Evolutionary conservation across 2,113 vertebrate genomes (phyloP).

Genomic region (Tragelaphus buxtoni): DNA sequence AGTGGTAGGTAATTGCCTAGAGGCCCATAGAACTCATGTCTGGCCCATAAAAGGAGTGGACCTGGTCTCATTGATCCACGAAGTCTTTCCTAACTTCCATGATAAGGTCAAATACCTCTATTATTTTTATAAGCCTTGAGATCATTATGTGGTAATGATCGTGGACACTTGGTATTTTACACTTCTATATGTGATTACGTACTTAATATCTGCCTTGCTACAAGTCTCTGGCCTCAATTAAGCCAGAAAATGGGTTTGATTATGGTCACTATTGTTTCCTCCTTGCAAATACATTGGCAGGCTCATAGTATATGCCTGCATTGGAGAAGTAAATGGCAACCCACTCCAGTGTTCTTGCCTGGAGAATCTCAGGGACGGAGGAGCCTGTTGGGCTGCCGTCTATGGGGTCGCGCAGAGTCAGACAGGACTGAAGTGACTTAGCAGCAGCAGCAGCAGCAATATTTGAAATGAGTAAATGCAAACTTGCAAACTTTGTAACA

Average conservation of each 20-base stretch:
- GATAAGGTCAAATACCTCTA: background rate
- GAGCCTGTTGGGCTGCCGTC: too few species aligned
- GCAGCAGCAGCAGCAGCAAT: background rate
- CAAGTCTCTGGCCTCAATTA: background rate
- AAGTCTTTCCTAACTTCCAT: background rate
- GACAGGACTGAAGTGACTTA: too few species aligned
- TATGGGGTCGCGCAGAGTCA: too few species aligned
- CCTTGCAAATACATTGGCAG: background rate
- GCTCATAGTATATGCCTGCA: background rate
- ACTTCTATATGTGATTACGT: background rate
- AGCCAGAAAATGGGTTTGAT: background rate
- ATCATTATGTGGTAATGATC: background rate
- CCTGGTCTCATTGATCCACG: background rate
- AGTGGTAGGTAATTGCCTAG: background rate
- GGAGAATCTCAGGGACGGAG: too few species aligned
- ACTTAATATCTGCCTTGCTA: background rate
- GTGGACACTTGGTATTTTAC: background rate
- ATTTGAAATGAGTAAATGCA: background rate
- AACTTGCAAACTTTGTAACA: background rate
- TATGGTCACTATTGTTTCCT: background rate
- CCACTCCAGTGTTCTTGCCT: too few species aligned
- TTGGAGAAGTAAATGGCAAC: too few species aligned
- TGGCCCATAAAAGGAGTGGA: background rate
- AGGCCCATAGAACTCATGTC: background rate
- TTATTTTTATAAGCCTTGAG: background rate